Evolutionary conservation across 2,888 invertebrate species (phyloP), one percentile per base, ranked within the genome.

Genomic region (Tubulanus polymorphus): DNA sequence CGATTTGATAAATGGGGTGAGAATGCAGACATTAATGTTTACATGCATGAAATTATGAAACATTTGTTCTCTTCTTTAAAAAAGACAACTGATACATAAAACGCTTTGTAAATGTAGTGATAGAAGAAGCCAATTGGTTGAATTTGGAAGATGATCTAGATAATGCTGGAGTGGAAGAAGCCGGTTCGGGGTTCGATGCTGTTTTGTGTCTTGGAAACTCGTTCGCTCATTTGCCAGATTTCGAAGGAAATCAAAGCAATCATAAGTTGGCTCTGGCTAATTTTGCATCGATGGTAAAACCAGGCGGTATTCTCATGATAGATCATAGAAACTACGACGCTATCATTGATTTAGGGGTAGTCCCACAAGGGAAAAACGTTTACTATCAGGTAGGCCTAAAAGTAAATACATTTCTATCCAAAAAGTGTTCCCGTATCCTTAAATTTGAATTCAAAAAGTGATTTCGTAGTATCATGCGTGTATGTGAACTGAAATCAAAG

Each of bases 71-170:
- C n/a, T n/a, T n/a, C n/a, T n/a, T n/a, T n/a, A n/a, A n/a, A n/a
- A n/a, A n/a, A n/a, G n/a, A n/a, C n/a, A n/a, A n/a, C n/a, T n/a
- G n/a, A n/a, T n/a, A n/a, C n/a, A n/a, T n/a, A n/a, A n/a, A n/a
- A n/a, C n/a, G n/a, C n/a, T n/a, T n/a, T n/a, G n/a, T n/a, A 12
- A n/a, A 61, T 61, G 3, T 75, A 93, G 92, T 88, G 23, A 92
- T 93, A 70, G 91, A 93, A 76, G 92, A 93, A 81, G 92, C 91
- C 0, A 92, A 91, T 75, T 93, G 93, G 93, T 80, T 92, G 66
- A 88, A 88, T 0, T 75, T 93, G 2, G 85, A 87, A 3, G 85
- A 87, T 32, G 91, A 92, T 71, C 84, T 92, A 29, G 81, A 84
- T 50, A n/a, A n/a, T n/a, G n/a, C n/a, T n/a, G n/a, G n/a, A n/a